phyloP scores from a whole-genome alignment of 2,113 vertebrate species.

The Dipodomys spectabilis region DNA sequence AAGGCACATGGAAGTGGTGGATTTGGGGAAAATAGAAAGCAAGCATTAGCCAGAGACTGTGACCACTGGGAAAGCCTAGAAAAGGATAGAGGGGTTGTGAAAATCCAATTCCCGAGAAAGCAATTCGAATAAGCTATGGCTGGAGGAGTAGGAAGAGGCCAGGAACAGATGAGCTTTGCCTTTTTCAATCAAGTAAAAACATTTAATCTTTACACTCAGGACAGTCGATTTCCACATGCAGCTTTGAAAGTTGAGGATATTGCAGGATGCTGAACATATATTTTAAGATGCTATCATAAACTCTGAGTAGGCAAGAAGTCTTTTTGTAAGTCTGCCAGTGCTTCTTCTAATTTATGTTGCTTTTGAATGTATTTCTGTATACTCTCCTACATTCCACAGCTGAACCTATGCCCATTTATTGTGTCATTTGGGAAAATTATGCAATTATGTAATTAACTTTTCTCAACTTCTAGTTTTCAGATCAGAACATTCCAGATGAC shows the following conservation, averaged over 20 bases:
- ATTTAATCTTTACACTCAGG: neutral
- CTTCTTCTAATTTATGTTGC: neutral
- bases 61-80: neutral
- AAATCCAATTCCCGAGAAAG: neutral
- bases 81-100: neutral
- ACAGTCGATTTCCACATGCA: neutral
- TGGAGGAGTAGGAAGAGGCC: too few relatives aligned
- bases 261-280: neutral
- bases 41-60: neutral
- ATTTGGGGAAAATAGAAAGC: neutral
- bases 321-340: too few relatives aligned
- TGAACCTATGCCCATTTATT: neutral
- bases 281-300: neutral
- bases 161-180: neutral
- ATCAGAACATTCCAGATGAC: accelerated
- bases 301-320: neutral
- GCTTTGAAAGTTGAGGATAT: neutral
- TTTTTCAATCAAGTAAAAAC: neutral
- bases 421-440: neutral
- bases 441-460: neutral
- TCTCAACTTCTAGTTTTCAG: neutral
- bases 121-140: neutral
- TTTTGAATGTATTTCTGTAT: neutral
- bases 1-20: neutral
- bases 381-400: neutral